Evolutionary conservation across 2,113 vertebrate species (phyloP).

Genomic region (Pelodiscus sinensis): DNA sequence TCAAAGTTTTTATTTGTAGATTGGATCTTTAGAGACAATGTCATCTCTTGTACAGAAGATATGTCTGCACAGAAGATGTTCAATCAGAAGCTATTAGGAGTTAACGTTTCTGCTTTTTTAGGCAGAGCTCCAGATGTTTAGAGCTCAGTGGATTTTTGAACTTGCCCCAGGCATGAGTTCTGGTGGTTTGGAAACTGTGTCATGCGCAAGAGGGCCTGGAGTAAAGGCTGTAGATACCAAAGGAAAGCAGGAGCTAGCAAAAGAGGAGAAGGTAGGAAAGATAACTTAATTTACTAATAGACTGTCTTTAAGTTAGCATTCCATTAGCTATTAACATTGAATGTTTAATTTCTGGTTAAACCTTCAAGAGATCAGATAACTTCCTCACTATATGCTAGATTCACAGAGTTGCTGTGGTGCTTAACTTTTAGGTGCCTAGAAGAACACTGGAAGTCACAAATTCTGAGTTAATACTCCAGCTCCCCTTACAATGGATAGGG

Average conservation of each 20-base stretch:
- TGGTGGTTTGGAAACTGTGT: conserved; percentile 68
- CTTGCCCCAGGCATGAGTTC: conserved; percentile 85
- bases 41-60: not conserved
- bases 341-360: not conserved
- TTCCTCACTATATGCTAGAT: not conserved
- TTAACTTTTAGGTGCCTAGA: not conserved
- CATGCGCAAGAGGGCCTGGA: conserved; percentile 73
- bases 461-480: not conserved
- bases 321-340: not conserved
- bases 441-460: not conserved
- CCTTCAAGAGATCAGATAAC: not conserved
- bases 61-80: not conserved
- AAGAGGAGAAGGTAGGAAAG: conserved; percentile 88
- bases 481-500: not conserved
- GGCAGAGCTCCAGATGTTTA: conserved; percentile 93
- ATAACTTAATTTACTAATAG: not conserved
- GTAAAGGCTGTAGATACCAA: conserved; percentile 81
- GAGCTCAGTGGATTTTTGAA: conserved; percentile 98
- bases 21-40: not conserved
- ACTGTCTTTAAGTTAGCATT: not conserved
- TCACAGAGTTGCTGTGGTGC: not conserved
- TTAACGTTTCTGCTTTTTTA: conserved; percentile 58
- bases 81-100: not conserved
- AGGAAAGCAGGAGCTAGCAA: conserved; percentile 87
- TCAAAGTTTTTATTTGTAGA: not conserved